These are phyloP conservation scores for Macrostomum lignano DNA, from an alignment of 1,140 invertebrate species.

Conservation along the genomic window DNA sequence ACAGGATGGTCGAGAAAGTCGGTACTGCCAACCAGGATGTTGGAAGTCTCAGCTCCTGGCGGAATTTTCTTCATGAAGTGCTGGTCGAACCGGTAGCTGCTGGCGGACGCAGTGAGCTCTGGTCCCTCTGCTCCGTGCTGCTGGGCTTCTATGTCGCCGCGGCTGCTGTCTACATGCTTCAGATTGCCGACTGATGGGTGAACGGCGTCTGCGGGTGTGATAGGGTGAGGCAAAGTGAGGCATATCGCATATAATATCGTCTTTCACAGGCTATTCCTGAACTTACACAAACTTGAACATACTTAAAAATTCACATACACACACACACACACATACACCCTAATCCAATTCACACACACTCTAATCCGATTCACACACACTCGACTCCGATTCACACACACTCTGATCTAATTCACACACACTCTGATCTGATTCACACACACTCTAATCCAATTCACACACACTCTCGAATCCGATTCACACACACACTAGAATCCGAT, in stretches of 20 bases:
- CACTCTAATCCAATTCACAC: too few species aligned
- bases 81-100: constrained; percentile 40
- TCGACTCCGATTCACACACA: too few species aligned
- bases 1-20: constrained; percentile 55
- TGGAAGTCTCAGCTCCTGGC: constrained; percentile 18
- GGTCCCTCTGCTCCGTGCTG: constrained; percentile 15
- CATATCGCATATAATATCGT: background rate
- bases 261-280: background rate
- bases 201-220: constrained; percentile 11
- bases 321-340: too few species aligned
- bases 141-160: constrained; percentile 11
- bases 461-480: too few species aligned
- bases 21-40: constrained; percentile 77
- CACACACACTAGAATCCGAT: too few species aligned
- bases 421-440: too few species aligned
- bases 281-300: too few species aligned
- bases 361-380: too few species aligned
- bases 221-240: background rate
- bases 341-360: too few species aligned
- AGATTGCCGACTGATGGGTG: constrained; percentile 12
- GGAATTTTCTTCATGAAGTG: constrained; percentile 31
- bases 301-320: too few species aligned
- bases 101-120: constrained; percentile 4
- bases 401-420: too few species aligned
- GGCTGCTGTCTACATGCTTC: background rate